A percentile compares a stretch with the other conserved stretches of the same genome.
phyloP scores from a whole-genome alignment of 2,113 vertebrate genomes.

The Pitta sordida region DNA sequence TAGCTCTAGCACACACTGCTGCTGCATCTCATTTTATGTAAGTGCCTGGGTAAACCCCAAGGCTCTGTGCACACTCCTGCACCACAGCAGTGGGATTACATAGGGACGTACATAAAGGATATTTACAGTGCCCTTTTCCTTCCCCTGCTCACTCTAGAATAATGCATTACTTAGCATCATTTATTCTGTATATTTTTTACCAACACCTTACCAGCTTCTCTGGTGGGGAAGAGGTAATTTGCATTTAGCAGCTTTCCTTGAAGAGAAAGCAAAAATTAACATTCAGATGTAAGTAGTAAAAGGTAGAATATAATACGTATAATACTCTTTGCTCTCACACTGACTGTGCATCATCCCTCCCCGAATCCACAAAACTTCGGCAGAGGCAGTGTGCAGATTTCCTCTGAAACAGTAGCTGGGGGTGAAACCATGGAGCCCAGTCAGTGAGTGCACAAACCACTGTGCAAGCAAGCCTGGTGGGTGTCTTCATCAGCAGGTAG shows the following conservation, averaged over 20 bases:
- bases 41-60: background rate
- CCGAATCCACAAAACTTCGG: background rate
- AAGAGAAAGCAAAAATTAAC: slow-evolving; percentile 19
- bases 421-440: background rate
- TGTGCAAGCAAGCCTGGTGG: accelerated
- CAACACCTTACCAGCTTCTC: background rate
- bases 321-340: background rate
- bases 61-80: background rate
- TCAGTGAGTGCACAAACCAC: background rate
- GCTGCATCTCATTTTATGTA: background rate
- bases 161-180: background rate
- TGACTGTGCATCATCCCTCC: background rate
- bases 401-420: background rate
- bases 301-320: background rate
- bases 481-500: background rate
- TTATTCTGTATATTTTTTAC: background rate
- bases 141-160: background rate
- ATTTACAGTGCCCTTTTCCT: background rate
- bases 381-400: background rate
- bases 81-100: background rate
- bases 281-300: background rate
- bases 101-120: background rate
- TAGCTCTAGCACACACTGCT: background rate
- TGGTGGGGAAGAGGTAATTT: background rate
- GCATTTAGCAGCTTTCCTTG: background rate